These are phyloP conservation scores for Paragorgia papillata DNA, from an alignment of 92 coral and sea anemone species.

Conservation along the genomic window DNA sequence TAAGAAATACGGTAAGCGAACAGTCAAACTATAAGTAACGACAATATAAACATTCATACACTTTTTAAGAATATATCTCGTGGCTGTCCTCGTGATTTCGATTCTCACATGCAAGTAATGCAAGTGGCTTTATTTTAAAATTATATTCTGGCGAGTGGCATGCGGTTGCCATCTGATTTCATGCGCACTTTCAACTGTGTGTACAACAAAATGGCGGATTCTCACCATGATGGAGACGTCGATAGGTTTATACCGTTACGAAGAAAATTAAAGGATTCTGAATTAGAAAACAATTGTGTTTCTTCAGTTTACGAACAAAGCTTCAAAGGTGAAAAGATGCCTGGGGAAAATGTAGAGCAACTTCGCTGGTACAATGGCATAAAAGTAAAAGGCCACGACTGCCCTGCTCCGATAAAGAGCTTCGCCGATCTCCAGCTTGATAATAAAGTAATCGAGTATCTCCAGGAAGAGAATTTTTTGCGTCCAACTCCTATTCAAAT, in stretches of 20 bases:
- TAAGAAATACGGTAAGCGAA: too few relatives aligned
- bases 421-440: constrained; percentile 78
- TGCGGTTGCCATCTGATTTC: not conserved
- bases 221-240: constrained; percentile 39
- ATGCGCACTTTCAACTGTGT: not conserved
- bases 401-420: constrained; percentile 81
- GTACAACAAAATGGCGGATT: constrained; percentile 1
- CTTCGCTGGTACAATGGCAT: constrained; percentile 87
- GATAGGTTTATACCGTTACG: constrained; percentile 66
- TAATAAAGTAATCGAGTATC: constrained; percentile 59
- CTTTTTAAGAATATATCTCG: too few relatives aligned
- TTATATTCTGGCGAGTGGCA: too few relatives aligned
- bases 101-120: too few relatives aligned
- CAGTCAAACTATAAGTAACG: too few relatives aligned
- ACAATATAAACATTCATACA: too few relatives aligned
- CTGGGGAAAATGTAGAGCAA: constrained; percentile 81
- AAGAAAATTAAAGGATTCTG: constrained; percentile 71
- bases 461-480: constrained; percentile 60
- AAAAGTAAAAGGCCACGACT: constrained; percentile 71
- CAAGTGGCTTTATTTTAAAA: not conserved
- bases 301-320: constrained; percentile 76
- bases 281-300: constrained; percentile 77
- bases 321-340: constrained; percentile 56
- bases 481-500: constrained; percentile 89
- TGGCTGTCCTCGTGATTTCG: too few relatives aligned